Evolutionary conservation across 2,797 vertebrate genomes (phyloP), one percentile per base, ranked within the genome.

Genomic region (Protonibea diacanthus): DNA sequence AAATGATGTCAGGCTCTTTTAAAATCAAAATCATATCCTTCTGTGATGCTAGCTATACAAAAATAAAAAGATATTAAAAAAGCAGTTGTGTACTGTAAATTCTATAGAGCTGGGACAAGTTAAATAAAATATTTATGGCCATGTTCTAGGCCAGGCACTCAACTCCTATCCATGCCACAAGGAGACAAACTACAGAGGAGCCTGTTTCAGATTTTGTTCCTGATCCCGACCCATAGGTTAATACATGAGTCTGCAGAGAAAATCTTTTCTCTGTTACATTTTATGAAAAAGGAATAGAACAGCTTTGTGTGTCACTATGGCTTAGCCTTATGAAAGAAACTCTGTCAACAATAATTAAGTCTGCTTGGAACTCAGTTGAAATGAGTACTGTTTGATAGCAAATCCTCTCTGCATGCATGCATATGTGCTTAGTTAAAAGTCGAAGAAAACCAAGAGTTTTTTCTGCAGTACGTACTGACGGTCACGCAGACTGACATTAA

Each of bases 401-500:
- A 68, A 73, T 49, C n/a, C 38, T 69, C n/a, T 52, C 21, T 48
- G 47, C 56, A 38, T 76, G 23, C 29, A 48, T 71, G 52, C 64
- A 23, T 67, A 21, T 73, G 66, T 29, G 42, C 18, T 60, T 27
- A n/a, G 13, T 18, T 51, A 9, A 49, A 53, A 47, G 21, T 0
- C 45, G 38, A 38, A 29, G 42, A 21, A 57, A 72, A 55, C 27
- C 42, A 29, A 51, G 17, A 18, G 3, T 56, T 68, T 53, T 27
- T 60, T 65, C 47, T 38, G 21, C 27, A 27, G 72, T 67, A 25
- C 0, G 0, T 23, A 11, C 38, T 86, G 71, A 88, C 6, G 18
- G 47, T 79, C 61, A 86, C 60, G 57, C 38, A 47, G 55, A 71
- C n/a, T 82, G 76, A 82, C 76, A 78, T 53, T 82, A 81, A 90